Evolutionary conservation across 2,797 vertebrate species (phyloP), one percentile per base, ranked within the genome.

Genomic region (Sebastes alutus): DNA sequence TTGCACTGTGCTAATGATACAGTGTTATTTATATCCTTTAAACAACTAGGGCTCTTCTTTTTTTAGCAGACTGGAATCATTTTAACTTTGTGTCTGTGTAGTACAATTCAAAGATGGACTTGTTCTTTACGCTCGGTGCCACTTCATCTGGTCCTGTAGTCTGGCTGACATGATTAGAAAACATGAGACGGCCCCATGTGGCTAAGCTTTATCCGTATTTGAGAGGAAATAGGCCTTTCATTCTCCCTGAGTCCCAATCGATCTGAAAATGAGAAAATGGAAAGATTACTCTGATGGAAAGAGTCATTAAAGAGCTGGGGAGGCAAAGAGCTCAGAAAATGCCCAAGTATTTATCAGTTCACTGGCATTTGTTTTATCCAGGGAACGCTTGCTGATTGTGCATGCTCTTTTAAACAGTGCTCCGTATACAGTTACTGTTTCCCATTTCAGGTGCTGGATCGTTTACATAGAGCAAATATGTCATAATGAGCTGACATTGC

Each of bases 241-340:
- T 92, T 92, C 78, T 89, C 81, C 86, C 73, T 25, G 82, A 93
- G 79, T 85, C 87, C 77, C 72, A 75, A 92, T 94, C 82, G 91
- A 93, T 94, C 88, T 75, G 83, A 86, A 92, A 93, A 92, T 92
- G 83, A 89, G 86, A 90, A 93, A 91, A 93, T 93, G 86, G 88
- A 93, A 93, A 91, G 88, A 93, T 92, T 92, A 88, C 86, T 75
- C 84, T 60, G 91, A 91, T 92, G 87, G 89, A 91, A 89, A 87
- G 87, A 87, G 82, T 88, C 75, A 90, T 90, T 88, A 90, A 90
- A 86, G 78, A 79, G 80, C 74, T 64, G 54, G 72, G 56, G 74
- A 86, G 77, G 77, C 59, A 75, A 83, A 82, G 58, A 83, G 80
- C 79, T 90, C 73, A 61, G 76, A 85, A 86, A 88, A 85, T 72